Base-by-base conservation (phyloP, 1,140 invertebrate species). In the Cotesia typhae region DNA sequence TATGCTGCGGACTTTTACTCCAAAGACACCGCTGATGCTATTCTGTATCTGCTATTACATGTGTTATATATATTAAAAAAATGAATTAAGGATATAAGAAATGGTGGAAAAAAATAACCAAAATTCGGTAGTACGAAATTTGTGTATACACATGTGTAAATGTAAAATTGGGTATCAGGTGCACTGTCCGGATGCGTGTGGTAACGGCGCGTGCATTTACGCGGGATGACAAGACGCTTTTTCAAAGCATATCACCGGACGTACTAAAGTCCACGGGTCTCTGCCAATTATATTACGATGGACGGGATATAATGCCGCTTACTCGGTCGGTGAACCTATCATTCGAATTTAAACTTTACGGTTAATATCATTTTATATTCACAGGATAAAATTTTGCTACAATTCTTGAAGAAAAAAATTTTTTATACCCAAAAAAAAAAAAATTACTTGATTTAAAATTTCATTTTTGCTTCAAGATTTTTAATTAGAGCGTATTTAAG, bases 171-270 rank as follows among this genome's bases (percentile, higher is more conserved):
- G 60, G 60, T 63, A 38, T 38, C 37, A 38, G 35, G 60, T 66
- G 47, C 20, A 41, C n/a, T n/a, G 38, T 14, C 64, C 64, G 64
- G 64, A 66, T 66, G 64, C 64, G 64, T 67, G 52, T 28, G 65
- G 65, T 51, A 51, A 35, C 47, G 41, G 65, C 65, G 52, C 65
- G 65, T 70, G 70, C 72, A 76, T 76, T 76, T 76, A 76, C 72
- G 71, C 70, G 70, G 14, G 37, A 74, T 76, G 75, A 76, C 75
- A 59, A 67, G 73, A 67, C 75, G 64, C 66, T 74, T 76, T 76
- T 70, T 60, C 38, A 35, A 35, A 66, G 61, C 66, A 66, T 64
- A 52, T 36, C 28, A 41, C 17, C 6, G 17, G 10, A 38, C 10
- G 28, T 41, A 14, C 36, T 14, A 64, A 59, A 59, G 57, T 59